Conservation (phyloP, 2,888 invertebrate species). For the Pomacea canaliculata region DNA sequence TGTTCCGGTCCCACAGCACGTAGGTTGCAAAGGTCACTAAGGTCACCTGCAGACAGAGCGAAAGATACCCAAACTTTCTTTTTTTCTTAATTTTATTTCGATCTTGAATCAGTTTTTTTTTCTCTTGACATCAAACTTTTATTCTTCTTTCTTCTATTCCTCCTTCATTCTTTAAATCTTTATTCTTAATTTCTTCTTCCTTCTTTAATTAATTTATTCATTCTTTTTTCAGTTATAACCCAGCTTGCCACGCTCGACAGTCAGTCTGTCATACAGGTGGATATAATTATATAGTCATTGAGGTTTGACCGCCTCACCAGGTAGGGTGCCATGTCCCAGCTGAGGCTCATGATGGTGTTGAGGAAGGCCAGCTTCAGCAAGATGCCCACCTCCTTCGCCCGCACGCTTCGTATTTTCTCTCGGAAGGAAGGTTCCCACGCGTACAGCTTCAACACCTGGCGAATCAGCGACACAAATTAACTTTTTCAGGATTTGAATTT, state of each 20-base stretch:
- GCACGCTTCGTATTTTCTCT: constrained; percentile 22
- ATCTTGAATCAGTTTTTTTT: no score
- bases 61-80: not conserved
- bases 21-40: constrained; percentile 67
- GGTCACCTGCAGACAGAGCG: constrained; percentile 61
- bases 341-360: constrained; percentile 80
- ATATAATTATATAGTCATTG: no score
- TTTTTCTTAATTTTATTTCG: no score
- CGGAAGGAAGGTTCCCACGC: constrained; percentile 34
- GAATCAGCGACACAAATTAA: not conserved
- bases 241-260: no score
- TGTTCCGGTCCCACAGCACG: constrained; percentile 83
- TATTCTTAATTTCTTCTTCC: no score
- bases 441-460: constrained; percentile 27
- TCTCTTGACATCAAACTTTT: no score
- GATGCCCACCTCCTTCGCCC: constrained; percentile 21
- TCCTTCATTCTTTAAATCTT: no score
- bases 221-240: no score
- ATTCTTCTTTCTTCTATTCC: no score
- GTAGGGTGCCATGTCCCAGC: constrained; percentile 95
- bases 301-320: constrained; percentile 75
- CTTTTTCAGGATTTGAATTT: no score
- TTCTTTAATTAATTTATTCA: no score
- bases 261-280: no score
- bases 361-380: constrained; percentile 86